Percentiles rank a stretch among this genome's conserved stretches.
phyloP scores from a whole-genome alignment of 2,888 invertebrate genomes.

The Thereva unica region DNA sequence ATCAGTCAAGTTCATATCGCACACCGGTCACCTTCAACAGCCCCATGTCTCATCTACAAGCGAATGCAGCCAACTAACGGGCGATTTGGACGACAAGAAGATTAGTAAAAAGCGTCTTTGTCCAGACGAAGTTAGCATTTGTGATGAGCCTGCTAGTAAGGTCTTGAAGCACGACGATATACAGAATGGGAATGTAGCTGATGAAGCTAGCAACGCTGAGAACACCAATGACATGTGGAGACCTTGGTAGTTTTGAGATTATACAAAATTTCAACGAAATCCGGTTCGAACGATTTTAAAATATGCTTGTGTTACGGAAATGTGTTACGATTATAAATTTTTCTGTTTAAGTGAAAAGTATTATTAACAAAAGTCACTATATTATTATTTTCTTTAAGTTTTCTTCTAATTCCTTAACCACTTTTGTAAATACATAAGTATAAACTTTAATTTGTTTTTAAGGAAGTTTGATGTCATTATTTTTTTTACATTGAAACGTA shows the following conservation, averaged over 20 bases:
- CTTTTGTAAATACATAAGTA: too few species aligned
- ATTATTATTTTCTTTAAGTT: too few species aligned
- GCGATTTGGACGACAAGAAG: not conserved
- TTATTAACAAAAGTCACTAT: too few species aligned
- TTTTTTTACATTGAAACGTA: too few species aligned
- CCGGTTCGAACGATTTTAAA: too few species aligned
- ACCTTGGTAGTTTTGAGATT: slow-evolving; percentile 56
- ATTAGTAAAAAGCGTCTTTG: slow-evolving; percentile 52
- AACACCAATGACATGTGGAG: slow-evolving; percentile 63
- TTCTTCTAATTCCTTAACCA: too few species aligned
- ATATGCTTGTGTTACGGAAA: too few species aligned
- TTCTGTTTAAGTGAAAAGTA: too few species aligned
- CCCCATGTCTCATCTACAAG: slow-evolving; percentile 63
- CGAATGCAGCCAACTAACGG: slow-evolving; percentile 53
- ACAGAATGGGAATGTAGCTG: not conserved
- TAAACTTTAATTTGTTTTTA: too few species aligned
- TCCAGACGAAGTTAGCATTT: slow-evolving; percentile 48
- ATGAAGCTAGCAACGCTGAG: slow-evolving; percentile 39
- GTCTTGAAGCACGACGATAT: not conserved
- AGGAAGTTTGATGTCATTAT: too few species aligned
- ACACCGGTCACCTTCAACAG: slow-evolving; percentile 57
- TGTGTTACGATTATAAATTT: too few species aligned
- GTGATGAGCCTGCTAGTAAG: slow-evolving; percentile 29
- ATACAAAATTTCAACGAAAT: not conserved
- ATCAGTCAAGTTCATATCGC: slow-evolving; percentile 62